Conservation (phyloP, 2,888 invertebrate species). For the Tigriopus californicus region DNA sequence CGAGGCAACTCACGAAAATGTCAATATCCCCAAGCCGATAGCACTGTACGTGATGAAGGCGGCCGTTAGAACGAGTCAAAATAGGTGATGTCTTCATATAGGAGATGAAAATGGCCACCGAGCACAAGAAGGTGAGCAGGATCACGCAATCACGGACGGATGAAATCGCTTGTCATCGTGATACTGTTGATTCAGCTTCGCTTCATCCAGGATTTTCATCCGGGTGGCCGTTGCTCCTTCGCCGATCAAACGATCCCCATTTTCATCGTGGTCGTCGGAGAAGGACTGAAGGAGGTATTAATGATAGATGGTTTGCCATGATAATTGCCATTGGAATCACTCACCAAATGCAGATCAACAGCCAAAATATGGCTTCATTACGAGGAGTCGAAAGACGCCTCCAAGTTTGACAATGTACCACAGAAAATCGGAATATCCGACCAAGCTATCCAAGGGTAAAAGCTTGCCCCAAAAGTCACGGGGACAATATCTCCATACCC, state of each 20-base stretch:
- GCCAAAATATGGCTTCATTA: neutral
- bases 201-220: too few relatives aligned
- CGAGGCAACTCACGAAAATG: slow-evolving; percentile 3
- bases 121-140: neutral
- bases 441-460: neutral
- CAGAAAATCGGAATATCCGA: slow-evolving; percentile 2
- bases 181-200: too few relatives aligned
- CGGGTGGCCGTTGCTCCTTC: too few relatives aligned
- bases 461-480: slow-evolving; percentile 4
- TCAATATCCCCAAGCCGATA: slow-evolving; percentile 11
- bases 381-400: slow-evolving; percentile 7
- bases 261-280: too few relatives aligned
- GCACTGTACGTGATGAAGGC: slow-evolving; percentile 10
- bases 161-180: slow-evolving; percentile 8
- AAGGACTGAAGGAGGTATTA: too few relatives aligned
- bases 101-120: slow-evolving; percentile 2
- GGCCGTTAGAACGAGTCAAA: slow-evolving; percentile 11
- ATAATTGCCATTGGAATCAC: too few relatives aligned
- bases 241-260: too few relatives aligned
- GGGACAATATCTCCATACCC: slow-evolving; percentile 13
- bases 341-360: too few relatives aligned
- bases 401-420: slow-evolving; percentile 14
- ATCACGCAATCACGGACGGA: slow-evolving; percentile 7
- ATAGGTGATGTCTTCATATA: slow-evolving; percentile 11
- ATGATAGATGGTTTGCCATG: too few relatives aligned